Percentiles rank a stretch among this genome's conserved stretches.
These are phyloP conservation scores for Mastacembelus armatus DNA, from an alignment of 2,797 vertebrate species.

Conservation along the genomic window DNA sequence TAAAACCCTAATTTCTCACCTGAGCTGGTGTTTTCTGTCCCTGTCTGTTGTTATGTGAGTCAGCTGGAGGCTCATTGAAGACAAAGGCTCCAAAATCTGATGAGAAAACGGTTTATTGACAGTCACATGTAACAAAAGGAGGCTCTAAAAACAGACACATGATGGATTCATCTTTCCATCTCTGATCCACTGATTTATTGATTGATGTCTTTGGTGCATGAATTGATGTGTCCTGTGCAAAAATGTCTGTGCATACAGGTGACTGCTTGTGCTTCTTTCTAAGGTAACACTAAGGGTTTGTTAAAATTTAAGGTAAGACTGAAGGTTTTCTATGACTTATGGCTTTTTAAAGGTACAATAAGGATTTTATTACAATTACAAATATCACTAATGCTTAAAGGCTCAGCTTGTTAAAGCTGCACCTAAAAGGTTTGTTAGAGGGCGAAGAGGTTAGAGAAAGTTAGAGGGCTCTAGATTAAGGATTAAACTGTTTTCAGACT, in stretches of 20 bases:
- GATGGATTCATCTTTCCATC: not conserved
- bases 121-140: constrained; percentile 18
- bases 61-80: not conserved
- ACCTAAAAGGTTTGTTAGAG: no score
- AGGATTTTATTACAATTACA: not conserved
- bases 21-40: no score
- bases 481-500: no score
- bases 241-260: constrained; percentile 16
- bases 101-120: constrained; percentile 39
- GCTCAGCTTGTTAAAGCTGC: not conserved
- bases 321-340: not conserved
- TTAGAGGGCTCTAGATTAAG: no score
- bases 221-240: constrained; percentile 26
- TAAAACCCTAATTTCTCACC: no score
- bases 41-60: no score
- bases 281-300: constrained; percentile 16
- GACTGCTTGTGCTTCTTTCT: constrained; percentile 31
- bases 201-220: constrained; percentile 28
- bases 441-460: not conserved
- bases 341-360: not conserved
- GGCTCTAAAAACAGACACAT: not conserved
- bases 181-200: no score
- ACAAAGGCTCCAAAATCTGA: not conserved
- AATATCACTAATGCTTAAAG: not conserved
- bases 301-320: not conserved